Evolutionary conservation across 2,888 invertebrate genomes (phyloP).

Genomic region (Atethmia centrago): DNA sequence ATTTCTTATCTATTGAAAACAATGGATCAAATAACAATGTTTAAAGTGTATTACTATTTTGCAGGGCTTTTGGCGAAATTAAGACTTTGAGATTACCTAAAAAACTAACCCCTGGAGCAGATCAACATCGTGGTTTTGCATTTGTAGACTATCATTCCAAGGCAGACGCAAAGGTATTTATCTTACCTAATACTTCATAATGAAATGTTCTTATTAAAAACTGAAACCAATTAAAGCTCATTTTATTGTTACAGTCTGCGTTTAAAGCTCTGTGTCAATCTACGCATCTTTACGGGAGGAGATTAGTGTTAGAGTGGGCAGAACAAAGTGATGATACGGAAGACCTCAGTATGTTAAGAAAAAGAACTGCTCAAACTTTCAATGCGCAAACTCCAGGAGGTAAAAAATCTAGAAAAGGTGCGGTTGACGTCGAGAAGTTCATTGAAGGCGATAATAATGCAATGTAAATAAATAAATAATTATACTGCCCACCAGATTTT

Average conservation of each 20-base stretch:
- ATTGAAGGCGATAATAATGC: slow-evolving; percentile 79
- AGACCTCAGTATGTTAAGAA: slow-evolving; percentile 94
- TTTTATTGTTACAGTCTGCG: slow-evolving; percentile 92
- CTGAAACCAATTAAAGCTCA: not conserved
- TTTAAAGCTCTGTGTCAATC: slow-evolving; percentile 98
- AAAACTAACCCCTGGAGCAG: slow-evolving; percentile 94
- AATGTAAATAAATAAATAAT: slow-evolving; percentile 49
- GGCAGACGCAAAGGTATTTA: slow-evolving; percentile 96
- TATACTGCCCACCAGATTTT: slow-evolving; percentile 1
- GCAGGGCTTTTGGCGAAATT: slow-evolving; percentile 97
- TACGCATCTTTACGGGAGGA: slow-evolving; percentile 99
- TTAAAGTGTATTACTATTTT: slow-evolving; percentile 66
- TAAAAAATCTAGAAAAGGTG: slow-evolving; percentile 86
- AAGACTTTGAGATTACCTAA: slow-evolving; percentile 97
- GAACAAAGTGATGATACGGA: slow-evolving; percentile 92
- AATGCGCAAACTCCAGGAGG: slow-evolving; percentile 84
- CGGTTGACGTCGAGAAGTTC: slow-evolving; percentile 85
- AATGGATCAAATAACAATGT: slow-evolving; percentile 26
- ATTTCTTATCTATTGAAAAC: slow-evolving; percentile 47
- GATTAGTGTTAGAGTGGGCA: slow-evolving; percentile 99
- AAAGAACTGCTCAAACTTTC: slow-evolving; percentile 94
- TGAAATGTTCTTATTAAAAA: not conserved
- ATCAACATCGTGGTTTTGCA: slow-evolving; percentile 98
- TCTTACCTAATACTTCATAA: not conserved
- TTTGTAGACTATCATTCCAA: slow-evolving; percentile 98